Evolutionary conservation across 30 jellyfish, hydroid and myxozoan species (phyloP), one percentile per base, ranked within the genome.

Genomic region (Chrysaora quinquecirrha): DNA sequence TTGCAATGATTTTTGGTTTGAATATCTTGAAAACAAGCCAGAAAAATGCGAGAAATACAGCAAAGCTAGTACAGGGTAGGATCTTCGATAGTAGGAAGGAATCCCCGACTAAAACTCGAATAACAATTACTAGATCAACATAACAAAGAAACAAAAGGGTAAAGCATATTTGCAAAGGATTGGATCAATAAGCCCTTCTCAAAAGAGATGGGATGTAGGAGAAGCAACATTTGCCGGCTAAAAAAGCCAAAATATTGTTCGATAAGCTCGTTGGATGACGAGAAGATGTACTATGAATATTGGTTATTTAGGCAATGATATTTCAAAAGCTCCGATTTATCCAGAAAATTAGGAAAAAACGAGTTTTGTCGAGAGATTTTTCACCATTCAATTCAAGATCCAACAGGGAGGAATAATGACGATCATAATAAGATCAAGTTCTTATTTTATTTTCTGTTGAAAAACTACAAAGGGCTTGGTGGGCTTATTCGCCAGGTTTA

Each of bases 211-310:
- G 14, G 30, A 34, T 52, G 35, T 48, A 21, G 61, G 34, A 34
- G 65, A 69, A 82, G 63, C 85, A 82, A 82, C 92, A 82, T 82
- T 82, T 82, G 92, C 92, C 74, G 77, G 76, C 92, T 82, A 68
- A 67, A 65, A 82, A 68, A 68, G 79, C 74, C 70, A 67, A 63
- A 82, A 48, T 31, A 82, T 31, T 32, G 69, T 38, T 35, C 30
- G 47, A 31, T 10, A 73, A 70, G 85, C 35, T 76, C 33, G 66
- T 46, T 7, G 34, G 61, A 58, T 18, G 58, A 29, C 62, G 71
- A 58, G 22, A 74, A 46, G 34, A 9, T 38, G 54, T 50, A 70
- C 68, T 50, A 49, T 70, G 35, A 75, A 54, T 2, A n/a, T 46
- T 31, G 38, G 11, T 29, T 9, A 20, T 70, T 82, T 58, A 34